phyloP scores from a whole-genome alignment of 2,888 invertebrate species.

The Trichacis sp. region DNA sequence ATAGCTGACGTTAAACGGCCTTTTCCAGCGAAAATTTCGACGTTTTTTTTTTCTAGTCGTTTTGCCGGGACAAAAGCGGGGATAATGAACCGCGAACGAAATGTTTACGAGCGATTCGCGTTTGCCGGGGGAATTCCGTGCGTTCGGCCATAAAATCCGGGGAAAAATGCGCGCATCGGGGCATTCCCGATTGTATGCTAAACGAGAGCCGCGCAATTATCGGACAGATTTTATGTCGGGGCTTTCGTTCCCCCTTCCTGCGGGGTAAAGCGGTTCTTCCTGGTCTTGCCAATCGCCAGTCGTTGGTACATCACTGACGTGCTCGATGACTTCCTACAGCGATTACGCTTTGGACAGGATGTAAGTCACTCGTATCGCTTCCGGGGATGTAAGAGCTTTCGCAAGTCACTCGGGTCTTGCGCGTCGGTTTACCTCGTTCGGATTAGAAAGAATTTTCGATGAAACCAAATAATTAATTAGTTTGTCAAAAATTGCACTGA shows the following conservation, averaged over 20 bases:
- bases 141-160: background rate
- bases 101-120: background rate
- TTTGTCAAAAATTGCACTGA: no score
- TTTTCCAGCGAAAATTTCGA: background rate
- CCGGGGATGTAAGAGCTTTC: slow-evolving; percentile 30
- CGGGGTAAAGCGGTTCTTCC: slow-evolving; percentile 26
- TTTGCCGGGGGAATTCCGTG: background rate
- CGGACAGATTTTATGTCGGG: slow-evolving; percentile 33
- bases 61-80: background rate
- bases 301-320: slow-evolving; percentile 30
- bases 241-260: slow-evolving; percentile 20
- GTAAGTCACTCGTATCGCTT: slow-evolving; percentile 53
- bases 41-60: background rate
- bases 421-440: background rate
- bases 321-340: slow-evolving; percentile 52
- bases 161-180: slow-evolving; percentile 24
- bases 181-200: slow-evolving; percentile 33
- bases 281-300: slow-evolving; percentile 25
- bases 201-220: slow-evolving; percentile 37
- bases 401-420: background rate
- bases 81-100: background rate
- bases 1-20: no score
- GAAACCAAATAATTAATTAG: no score
- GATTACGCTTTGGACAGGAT: slow-evolving; percentile 53
- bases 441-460: background rate